Conservation (phyloP, 2,113 vertebrate species). For the Xenus cinereus region DNA sequence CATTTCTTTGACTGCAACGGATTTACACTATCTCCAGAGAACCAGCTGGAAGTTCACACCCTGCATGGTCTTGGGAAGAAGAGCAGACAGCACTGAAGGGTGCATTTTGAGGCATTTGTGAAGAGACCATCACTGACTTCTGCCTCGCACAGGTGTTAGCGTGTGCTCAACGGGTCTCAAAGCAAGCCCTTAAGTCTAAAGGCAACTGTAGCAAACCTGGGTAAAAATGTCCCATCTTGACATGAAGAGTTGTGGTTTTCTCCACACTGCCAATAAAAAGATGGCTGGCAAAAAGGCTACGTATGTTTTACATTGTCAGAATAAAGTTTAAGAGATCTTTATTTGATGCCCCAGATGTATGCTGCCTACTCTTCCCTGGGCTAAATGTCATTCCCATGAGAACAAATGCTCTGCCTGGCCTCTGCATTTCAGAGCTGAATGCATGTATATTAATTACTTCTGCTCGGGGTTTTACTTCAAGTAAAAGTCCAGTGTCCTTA, state of each 20-base stretch:
- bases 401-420: neutral
- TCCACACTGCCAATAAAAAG: neutral
- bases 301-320: neutral
- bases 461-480: neutral
- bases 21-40: constrained; percentile 17
- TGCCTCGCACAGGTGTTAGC: neutral
- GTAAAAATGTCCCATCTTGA: neutral
- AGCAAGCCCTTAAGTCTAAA: neutral
- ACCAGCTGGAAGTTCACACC: constrained; percentile 3
- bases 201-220: neutral
- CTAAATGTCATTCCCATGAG: neutral
- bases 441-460: neutral
- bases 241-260: neutral
- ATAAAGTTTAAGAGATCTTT: neutral
- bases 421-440: neutral
- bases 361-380: neutral
- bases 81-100: neutral
- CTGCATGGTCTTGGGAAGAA: neutral
- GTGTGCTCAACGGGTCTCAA: accelerated
- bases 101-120: neutral
- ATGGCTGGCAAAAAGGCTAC: neutral
- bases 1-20: neutral
- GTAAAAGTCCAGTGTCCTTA: neutral
- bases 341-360: neutral
- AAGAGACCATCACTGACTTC: neutral